Evolutionary conservation across 2,797 vertebrate species (phyloP), one percentile per base, ranked within the genome.

Genomic region (Ispidina lecontei): DNA sequence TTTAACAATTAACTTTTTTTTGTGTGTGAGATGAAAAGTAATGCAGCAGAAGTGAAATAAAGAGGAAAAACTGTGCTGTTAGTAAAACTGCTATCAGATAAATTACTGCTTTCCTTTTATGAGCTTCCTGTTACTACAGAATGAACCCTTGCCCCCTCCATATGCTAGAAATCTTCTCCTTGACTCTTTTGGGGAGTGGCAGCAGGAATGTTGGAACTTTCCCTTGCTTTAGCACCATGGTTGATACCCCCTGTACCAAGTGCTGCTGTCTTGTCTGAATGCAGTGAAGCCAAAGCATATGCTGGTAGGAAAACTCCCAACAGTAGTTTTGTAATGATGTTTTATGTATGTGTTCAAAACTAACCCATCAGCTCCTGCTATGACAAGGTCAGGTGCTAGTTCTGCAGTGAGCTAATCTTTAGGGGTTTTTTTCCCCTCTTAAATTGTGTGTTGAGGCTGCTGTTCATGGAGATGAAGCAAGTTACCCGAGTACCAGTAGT

Each of bases 1-100:
- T 95, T 95, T 79, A 95, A 91, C 56, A 85, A 93, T 93, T 95
- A 95, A 93, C 43, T 29, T 88, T 69, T 93, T 49, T 88, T 77
- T 88, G 75, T 93, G 64, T 72, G 33, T 71, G 43, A 47, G 54
- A 47, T 54, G 69, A 79, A 86, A 80, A 76, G 29, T 49, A 86
- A 82, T 51, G 17, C 33, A 81, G 47, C 56, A 85, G 44, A 93
- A 94, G 63, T 81, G 79, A 86, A 63, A 76, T 80, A 44, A 73
- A 89, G 56, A 84, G 73, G 59, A 52, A 77, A 84, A 91, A 68
- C 60, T 26, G 9, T 58, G 31, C 69, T 90, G 64, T 94, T 96
- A 85, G 64, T 94, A 81, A 96, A 94, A 65, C 39, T 73, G 33
- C 47, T 76, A 47, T 74, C 39, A 77, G 60, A 90, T 60, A 95